A percentile compares a stretch with the other conserved stretches of the same genome.
phyloP scores from a whole-genome alignment of 2,888 invertebrate species.

The Erynnis tages region DNA sequence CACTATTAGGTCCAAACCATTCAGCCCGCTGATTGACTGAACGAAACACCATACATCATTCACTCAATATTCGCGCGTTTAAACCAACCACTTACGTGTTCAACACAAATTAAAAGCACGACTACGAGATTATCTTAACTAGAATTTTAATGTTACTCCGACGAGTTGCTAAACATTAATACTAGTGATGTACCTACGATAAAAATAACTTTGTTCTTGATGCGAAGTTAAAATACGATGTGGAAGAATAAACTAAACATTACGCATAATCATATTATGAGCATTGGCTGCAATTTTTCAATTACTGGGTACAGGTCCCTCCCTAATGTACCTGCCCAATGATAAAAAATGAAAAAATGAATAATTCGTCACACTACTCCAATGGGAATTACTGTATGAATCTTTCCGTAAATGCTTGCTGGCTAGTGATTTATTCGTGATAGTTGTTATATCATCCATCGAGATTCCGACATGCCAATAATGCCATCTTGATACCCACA shows the following conservation, averaged over 20 bases:
- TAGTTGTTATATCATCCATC: no score
- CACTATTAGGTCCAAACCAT: constrained; percentile 42
- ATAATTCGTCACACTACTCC: no score
- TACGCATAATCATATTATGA: not conserved
- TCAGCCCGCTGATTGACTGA: constrained; percentile 39
- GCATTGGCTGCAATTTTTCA: no score
- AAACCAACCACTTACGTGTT: constrained; percentile 49
- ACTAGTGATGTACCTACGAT: constrained; percentile 35
- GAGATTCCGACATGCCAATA: no score
- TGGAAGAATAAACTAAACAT: not conserved
- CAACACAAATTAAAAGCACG: constrained; percentile 65
- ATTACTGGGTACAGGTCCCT: no score
- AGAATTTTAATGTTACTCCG: constrained; percentile 56
- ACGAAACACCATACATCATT: constrained; percentile 42
- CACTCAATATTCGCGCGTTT: constrained; percentile 41
- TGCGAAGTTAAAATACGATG: not conserved
- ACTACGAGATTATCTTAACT: constrained; percentile 57
- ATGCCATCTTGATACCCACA: no score
- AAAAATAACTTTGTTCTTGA: constrained; percentile 27
- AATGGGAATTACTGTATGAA: no score
- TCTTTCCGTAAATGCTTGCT: no score
- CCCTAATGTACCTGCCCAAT: no score
- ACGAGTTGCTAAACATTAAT: constrained; percentile 40
- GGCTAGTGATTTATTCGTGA: no score
- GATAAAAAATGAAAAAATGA: no score